Evolutionary conservation across 2,113 vertebrate species (phyloP).

Genomic region (Lophotis ruficrista): DNA sequence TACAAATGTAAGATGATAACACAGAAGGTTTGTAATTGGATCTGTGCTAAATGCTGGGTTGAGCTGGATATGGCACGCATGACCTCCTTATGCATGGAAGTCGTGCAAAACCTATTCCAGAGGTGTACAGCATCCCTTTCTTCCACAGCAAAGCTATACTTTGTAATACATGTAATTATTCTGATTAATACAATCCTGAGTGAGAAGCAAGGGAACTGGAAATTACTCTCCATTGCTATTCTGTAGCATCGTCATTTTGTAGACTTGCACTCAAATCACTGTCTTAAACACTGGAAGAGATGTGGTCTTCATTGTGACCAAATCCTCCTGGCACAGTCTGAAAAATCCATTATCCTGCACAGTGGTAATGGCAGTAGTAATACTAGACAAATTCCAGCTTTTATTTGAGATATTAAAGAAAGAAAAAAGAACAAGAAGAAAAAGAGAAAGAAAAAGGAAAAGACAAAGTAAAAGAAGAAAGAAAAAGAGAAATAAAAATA

Average conservation of each 20-base stretch:
- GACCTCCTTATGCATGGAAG: background rate
- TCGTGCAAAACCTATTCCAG: background rate
- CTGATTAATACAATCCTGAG: background rate
- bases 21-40: constrained; percentile 10
- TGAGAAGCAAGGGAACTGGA: background rate
- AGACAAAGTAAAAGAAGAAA: too few species aligned
- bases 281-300: background rate
- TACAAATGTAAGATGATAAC: constrained; percentile 40
- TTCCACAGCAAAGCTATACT: background rate
- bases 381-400: background rate
- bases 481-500: background rate
- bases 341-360: background rate
- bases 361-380: background rate
- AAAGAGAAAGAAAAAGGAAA: background rate
- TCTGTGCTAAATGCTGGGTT: background rate
- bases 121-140: background rate
- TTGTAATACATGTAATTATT: background rate
- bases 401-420: background rate
- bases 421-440: too few species aligned
- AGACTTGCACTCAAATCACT: background rate
- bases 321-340: background rate
- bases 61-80: background rate
- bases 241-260: background rate
- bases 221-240: background rate
- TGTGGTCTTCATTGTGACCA: background rate